These are phyloP conservation scores for Megaleporinus macrocephalus DNA, from an alignment of 2,113 vertebrate species.

Conservation along the genomic window DNA sequence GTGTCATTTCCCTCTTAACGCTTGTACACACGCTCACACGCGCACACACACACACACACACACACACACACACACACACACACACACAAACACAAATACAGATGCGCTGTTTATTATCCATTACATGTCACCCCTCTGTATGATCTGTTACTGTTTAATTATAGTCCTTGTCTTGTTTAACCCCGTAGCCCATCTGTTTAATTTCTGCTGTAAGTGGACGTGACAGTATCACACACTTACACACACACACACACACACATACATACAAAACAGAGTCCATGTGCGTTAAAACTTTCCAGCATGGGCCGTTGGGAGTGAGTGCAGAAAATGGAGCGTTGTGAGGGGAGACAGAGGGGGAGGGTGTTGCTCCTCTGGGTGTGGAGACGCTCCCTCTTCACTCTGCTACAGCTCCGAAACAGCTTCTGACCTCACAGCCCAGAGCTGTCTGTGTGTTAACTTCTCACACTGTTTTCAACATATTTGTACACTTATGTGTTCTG, in stretches of 20 bases:
- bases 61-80: too few species aligned
- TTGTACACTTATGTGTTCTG: conserved; percentile 32
- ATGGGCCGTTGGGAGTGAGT: not conserved
- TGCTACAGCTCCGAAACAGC: not conserved
- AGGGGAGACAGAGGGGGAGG: not conserved
- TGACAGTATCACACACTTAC: too few species aligned
- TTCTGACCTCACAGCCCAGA: not conserved
- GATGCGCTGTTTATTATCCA: too few species aligned
- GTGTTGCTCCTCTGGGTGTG: not conserved
- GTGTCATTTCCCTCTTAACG: too few species aligned
- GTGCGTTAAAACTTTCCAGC: conserved; percentile 7
- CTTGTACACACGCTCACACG: too few species aligned
- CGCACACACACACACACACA: too few species aligned
- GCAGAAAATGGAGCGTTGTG: not conserved
- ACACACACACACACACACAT: not conserved
- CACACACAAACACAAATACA: too few species aligned
- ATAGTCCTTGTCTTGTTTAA: too few species aligned
- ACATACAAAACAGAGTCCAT: conserved; percentile 26
- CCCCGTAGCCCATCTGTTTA: too few species aligned
- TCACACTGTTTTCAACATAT: not conserved
- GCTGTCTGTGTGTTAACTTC: conserved; percentile 7
- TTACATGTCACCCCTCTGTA: too few species aligned
- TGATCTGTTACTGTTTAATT: too few species aligned
- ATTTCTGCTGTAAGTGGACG: not conserved
- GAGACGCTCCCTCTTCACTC: not conserved